A percentile compares a stretch with the other conserved stretches of the same genome.
phyloP scores from a whole-genome alignment of 1,140 invertebrate genomes.

The Metaphire vulgaris region DNA sequence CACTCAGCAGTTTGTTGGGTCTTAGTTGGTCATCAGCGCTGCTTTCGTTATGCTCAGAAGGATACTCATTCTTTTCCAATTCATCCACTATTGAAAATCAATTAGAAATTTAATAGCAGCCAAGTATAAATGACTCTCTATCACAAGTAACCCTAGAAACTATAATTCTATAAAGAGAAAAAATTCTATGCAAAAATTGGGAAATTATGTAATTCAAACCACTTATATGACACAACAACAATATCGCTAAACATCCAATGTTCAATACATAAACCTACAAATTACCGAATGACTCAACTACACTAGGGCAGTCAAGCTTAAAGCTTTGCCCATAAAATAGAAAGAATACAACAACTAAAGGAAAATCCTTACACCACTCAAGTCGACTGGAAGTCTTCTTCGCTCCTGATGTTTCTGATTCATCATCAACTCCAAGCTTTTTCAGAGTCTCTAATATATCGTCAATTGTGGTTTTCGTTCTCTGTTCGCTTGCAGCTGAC shows the following conservation, averaged over 20 bases:
- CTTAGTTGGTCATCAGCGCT: neutral
- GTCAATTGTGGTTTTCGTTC: conserved; percentile 42
- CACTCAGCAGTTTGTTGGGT: conserved; percentile 37
- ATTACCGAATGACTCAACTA: no score
- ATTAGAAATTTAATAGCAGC: neutral
- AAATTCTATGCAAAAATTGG: no score
- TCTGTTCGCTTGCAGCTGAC: conserved; percentile 25
- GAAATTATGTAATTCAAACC: no score
- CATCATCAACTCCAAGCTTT: conserved; percentile 48
- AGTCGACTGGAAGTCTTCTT: conserved; percentile 37
- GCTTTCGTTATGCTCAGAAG: neutral
- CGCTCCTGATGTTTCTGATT: conserved; percentile 33
- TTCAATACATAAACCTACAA: no score
- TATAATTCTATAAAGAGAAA: no score
- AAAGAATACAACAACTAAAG: no score
- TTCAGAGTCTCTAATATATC: conserved; percentile 49
- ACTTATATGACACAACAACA: no score
- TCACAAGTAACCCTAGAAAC: no score
- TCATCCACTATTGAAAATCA: conserved; percentile 41
- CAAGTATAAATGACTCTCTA: neutral
- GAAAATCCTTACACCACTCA: conserved; percentile 46
- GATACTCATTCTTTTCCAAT: conserved; percentile 36
- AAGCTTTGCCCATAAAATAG: no score
- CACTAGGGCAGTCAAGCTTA: no score
- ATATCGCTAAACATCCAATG: no score